Evolutionary conservation across 2,797 vertebrate genomes (phyloP).

Genomic region (Pipistrellus pygmaeus): DNA sequence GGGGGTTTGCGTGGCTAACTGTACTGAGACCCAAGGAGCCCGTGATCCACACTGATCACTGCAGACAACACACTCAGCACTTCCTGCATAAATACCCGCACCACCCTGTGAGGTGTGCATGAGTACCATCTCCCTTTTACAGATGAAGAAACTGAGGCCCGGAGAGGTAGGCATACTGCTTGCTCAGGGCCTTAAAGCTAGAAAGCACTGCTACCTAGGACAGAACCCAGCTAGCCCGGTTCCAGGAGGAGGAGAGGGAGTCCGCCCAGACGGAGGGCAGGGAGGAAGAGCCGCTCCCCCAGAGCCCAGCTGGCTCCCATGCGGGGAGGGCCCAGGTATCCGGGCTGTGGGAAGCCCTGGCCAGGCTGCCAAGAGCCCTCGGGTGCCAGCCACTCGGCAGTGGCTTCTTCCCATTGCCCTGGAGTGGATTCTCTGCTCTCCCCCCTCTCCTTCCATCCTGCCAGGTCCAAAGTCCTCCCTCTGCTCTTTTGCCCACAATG

Average conservation of each 20-base stretch:
- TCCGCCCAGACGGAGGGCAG: background rate
- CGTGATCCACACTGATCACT: background rate
- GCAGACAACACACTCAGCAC: rapidly evolving
- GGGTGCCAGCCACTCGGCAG: background rate
- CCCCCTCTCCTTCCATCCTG: slow-evolving; percentile 42
- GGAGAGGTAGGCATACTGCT: background rate
- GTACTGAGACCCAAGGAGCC: background rate
- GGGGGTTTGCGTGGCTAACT: background rate
- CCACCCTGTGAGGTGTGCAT: background rate
- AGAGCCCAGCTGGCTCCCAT: background rate
- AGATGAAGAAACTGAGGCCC: background rate
- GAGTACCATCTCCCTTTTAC: background rate
- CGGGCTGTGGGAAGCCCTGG: background rate
- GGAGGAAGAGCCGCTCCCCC: background rate
- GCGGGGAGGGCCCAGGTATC: background rate
- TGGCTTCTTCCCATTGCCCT: background rate
- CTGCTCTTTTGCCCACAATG: slow-evolving; percentile 60
- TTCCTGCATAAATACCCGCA: background rate
- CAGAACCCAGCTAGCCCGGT: background rate
- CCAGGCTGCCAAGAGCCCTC: rapidly evolving
- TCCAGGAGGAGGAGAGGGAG: background rate
- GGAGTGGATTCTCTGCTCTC: background rate
- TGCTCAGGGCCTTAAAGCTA: background rate
- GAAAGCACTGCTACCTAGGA: background rate
- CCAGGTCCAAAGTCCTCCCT: slow-evolving; percentile 71